Evolutionary conservation across 1,140 invertebrate species (phyloP), one percentile per base, ranked within the genome.

Genomic region (Ceratosolen fusciceps): DNA sequence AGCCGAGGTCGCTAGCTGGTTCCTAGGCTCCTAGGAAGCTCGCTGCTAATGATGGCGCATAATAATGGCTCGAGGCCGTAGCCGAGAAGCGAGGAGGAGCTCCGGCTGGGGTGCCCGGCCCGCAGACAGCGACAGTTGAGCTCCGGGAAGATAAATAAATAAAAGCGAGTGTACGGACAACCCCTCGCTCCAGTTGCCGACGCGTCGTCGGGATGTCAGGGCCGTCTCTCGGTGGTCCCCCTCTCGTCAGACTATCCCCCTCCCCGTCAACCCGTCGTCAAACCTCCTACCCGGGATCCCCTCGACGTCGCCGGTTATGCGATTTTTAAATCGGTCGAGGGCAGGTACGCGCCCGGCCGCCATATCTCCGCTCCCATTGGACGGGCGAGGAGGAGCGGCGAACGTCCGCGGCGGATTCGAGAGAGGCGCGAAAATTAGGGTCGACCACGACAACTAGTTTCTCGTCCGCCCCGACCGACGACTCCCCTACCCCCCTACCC

Each of bases 41-140:
- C 47, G 29, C 49, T n/a, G 39, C 68, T 72, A 43, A 47, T 78
- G 71, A 77, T 71, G 68, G 71, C 76, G 54, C 24, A 60, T 71
- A 77, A 60, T 71, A 77, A 77, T 77, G 54, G 65, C 43, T 34
- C 58, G 74, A 39, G 19, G 58, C 70, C 49, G 3, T n/a, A 12
- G 12, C 49, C 9, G 49, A 5, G 12, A 19, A 14, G 12, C 14
- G 5, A 19, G 10, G 9, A 19, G 49, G 9, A 9, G 49, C 49
- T 21, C 21, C 49, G 21, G 49, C 9, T 34, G 37, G 56, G 73
- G 56, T 75, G 70, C 49, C 19, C n/a, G n/a, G n/a, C n/a, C 2
- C 5, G 73, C 31, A 4, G 34, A n/a, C n/a, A 47, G 58, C 24
- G 62, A 26, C 62, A 68, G 47, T 58, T 73, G 47, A 49, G n/a